Evolutionary conservation across 2,797 vertebrate species (phyloP), one percentile per base, ranked within the genome.

Genomic region (Nyctibius grandis): DNA sequence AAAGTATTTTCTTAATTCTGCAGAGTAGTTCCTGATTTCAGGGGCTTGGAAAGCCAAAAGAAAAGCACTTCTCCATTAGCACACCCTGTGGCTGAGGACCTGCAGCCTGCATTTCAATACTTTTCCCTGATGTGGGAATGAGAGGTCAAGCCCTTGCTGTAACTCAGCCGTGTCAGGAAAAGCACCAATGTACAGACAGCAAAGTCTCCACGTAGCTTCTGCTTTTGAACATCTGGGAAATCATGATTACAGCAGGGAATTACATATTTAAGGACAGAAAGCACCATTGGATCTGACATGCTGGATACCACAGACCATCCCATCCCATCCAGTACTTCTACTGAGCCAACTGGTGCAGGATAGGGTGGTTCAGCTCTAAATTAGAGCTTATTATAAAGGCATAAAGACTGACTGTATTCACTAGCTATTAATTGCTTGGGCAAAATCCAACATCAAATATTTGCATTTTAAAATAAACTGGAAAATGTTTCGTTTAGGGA

Each of bases 31-130:
- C 88, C 31, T 91, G 40, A 28, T 96, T 97, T 86, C 95, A 98
- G 98, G 98, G 85, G 87, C 42, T 13, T 98, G 97, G 98, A 98
- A 98, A 92, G 21, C 5, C n/a, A 42, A 77, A 80, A 91, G 17
- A 63, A 77, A 84, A 85, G 28, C 16, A 21, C 5, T 50, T 82
- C 33, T 70, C 25, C 10, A 0, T 42, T 40, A 79, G 54, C 15
- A 65, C 50, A 45, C 12, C 51, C 4, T 2, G 29, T 15, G 26
- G 6, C 6, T 70, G 34, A 74, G 20, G 29, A 81, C 33, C 40
- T 34, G 26, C 63, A 94, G 34, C 22, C 51, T 77, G 31, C 16
- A 29, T 86, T 47, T 79, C 51, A 56, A 3, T 45, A n/a, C 15
- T 29, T 44, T 36, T 69, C 14, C 29, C 33, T 60, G n/a, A 11